Evolutionary conservation across 1,140 invertebrate species (phyloP), one percentile per base, ranked within the genome.

Genomic region (Galleria mellonella): DNA sequence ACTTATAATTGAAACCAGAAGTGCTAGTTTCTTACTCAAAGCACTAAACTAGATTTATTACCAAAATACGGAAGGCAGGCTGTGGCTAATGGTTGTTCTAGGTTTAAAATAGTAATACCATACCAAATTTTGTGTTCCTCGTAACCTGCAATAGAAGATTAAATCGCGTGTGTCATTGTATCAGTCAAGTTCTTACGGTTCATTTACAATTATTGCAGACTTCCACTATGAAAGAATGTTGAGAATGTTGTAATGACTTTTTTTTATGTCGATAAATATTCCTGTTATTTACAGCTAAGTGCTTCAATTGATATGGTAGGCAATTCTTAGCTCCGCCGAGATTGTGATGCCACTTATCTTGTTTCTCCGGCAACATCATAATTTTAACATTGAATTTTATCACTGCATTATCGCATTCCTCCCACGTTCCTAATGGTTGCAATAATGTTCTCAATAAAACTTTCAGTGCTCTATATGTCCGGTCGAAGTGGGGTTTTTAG

Each of bases 401-500:
- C 35, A 37, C 14, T 9, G 17, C 2, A 37, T 23, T 37, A 37
- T 37, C 13, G 35, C 35, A 15, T 37, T 37, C 35, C 35, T 37
- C 35, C 14, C 35, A 37, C 35, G 35, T 13, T 13, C 9, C 15
- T 37, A 37, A 37, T 37, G 35, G 35, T 37, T 37, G 14, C 13
- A n/a, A 9, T 37, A 37, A 37, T 37, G 14, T 17, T 4, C 4
- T 15, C 17, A 15, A 37, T 35, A 14, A 14, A 35, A 35, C 32
- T 3, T 31, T 10, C 30, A 2, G 8, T n/a, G 30, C 2, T 17
- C 15, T 12, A 15, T 9, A 17, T 17, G 15, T 35, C 12, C 32
- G 32, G 9, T 14, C 32, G 32, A 14, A 35, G 9, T 12, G 32
- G 15, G 12, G 9, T n/a, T n/a, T n/a, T n/a, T n/a, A n/a, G n/a